Conservation (phyloP, 2,113 vertebrate species). For the Charina bottae region DNA sequence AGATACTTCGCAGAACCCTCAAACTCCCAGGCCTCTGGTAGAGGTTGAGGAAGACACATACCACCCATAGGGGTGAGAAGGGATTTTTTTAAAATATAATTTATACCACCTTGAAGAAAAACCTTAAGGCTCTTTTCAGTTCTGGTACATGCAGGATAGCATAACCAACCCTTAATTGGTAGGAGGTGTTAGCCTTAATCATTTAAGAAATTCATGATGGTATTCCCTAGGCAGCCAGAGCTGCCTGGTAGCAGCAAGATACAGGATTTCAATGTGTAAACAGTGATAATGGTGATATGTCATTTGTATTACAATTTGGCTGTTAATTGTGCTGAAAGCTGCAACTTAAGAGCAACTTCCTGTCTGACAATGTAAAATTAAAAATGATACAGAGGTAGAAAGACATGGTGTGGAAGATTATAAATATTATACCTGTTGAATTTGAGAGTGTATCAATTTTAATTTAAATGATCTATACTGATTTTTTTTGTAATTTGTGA, state of each 20-base stretch:
- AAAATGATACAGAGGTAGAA: conserved; percentile 47
- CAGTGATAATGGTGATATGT: conserved; percentile 79
- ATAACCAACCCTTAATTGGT: conserved; percentile 38
- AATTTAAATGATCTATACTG: background rate
- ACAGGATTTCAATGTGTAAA: conserved; percentile 80
- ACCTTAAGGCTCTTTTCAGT: conserved; percentile 1
- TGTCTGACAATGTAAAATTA: conserved; percentile 64
- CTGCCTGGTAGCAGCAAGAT: conserved; percentile 78
- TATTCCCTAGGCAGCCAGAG: conserved; percentile 69
- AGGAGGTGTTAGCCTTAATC: conserved; percentile 64
- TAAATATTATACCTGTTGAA: background rate
- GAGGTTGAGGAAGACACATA: too few relatives aligned
- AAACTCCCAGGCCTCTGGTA: background rate
- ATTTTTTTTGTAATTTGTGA: too few relatives aligned
- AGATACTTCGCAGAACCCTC: too few relatives aligned
- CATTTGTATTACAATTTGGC: conserved; percentile 79
- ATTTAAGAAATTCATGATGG: conserved; percentile 70
- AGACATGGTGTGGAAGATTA: conserved; percentile 2
- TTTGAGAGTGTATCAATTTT: background rate
- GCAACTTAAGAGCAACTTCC: conserved; percentile 57
- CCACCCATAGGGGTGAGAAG: too few relatives aligned
- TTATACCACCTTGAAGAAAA: background rate
- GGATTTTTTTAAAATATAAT: too few relatives aligned
- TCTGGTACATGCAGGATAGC: background rate
- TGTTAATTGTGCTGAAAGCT: conserved; percentile 78